These are phyloP conservation scores for Conchocele bisecta DNA, from an alignment of 2,888 invertebrate genomes.

Conservation along the genomic window DNA sequence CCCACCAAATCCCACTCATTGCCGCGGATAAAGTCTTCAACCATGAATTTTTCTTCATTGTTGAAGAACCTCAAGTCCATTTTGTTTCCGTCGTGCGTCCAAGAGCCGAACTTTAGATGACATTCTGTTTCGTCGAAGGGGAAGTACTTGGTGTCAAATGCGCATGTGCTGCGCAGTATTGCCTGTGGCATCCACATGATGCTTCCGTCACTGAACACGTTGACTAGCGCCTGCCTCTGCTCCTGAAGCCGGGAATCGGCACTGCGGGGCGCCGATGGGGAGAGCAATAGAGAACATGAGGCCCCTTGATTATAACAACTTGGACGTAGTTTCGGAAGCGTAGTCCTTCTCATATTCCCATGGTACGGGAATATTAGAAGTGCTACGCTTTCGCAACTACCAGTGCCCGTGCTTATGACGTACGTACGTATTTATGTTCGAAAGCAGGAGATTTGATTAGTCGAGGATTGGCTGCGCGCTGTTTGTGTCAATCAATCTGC, in stretches of 20 bases:
- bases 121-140: constrained; percentile 82
- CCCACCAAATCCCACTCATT: constrained; percentile 82
- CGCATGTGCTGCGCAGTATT: constrained; percentile 81
- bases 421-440: not conserved
- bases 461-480: no score
- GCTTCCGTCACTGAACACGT: constrained; percentile 74
- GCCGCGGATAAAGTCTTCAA: constrained; percentile 78
- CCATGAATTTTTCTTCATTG: constrained; percentile 65
- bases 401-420: not conserved
- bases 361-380: not conserved
- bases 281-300: not conserved
- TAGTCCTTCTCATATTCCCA: no score
- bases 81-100: constrained; percentile 82
- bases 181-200: constrained; percentile 80
- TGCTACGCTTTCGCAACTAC: not conserved
- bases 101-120: constrained; percentile 82
- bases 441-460: not conserved
- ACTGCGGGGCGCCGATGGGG: constrained; percentile 61
- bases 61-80: constrained; percentile 72
- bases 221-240: constrained; percentile 81
- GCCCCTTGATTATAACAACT: no score
- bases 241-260: constrained; percentile 82
- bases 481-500: no score
- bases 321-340: no score
- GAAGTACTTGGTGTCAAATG: constrained; percentile 81